These are phyloP conservation scores for Fragum fragum DNA, from an alignment of 2,888 invertebrate genomes.

Conservation along the genomic window DNA sequence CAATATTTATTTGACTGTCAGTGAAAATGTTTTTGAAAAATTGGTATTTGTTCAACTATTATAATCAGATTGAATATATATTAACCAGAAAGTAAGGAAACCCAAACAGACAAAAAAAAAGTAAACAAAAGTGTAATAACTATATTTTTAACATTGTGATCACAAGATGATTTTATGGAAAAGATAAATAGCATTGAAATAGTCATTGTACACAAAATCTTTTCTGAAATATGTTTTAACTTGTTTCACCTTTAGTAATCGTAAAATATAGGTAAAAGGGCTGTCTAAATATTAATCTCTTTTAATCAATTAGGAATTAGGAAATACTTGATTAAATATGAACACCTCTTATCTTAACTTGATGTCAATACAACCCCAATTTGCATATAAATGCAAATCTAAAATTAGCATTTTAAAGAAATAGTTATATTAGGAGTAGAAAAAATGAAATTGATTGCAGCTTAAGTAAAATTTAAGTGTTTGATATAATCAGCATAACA, in stretches of 20 bases:
- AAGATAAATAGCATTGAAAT: background rate
- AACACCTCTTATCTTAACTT: background rate
- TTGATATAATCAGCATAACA: too few species aligned
- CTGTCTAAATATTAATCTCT: constrained; percentile 1
- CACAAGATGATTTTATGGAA: too few species aligned
- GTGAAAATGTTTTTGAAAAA: background rate
- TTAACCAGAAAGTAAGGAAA: background rate
- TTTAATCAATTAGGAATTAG: background rate
- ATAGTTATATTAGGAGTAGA: too few species aligned
- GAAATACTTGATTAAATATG: background rate
- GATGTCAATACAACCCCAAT: background rate
- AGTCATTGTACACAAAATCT: background rate
- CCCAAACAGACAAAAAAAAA: background rate
- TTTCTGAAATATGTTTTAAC: background rate
- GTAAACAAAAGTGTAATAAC: background rate
- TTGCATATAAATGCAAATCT: too few species aligned
- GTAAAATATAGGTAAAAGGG: background rate
- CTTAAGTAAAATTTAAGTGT: too few species aligned
- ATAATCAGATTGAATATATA: background rate
- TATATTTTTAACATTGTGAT: background rate
- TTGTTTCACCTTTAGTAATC: background rate
- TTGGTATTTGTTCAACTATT: background rate
- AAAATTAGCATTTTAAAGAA: too few species aligned
- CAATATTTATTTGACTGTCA: too few species aligned
- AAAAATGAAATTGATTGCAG: too few species aligned